Evolutionary conservation across 1,140 invertebrate genomes (phyloP).

Genomic region (Ganaspis sp.): DNA sequence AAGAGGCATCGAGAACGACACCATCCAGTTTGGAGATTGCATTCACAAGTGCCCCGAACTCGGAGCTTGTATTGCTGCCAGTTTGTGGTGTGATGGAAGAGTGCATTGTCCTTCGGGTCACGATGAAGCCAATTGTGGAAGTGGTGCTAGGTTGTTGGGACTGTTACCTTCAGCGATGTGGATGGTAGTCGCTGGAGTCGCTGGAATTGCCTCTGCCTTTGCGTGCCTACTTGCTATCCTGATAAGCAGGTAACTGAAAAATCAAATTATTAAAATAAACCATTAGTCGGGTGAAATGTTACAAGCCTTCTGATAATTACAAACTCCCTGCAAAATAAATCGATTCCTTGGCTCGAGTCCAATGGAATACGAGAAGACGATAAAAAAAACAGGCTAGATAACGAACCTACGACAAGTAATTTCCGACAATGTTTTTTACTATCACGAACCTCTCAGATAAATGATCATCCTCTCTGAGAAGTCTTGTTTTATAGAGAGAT

Average conservation of each 20-base stretch:
- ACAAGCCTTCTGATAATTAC: slow-evolving; percentile 23
- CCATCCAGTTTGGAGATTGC: slow-evolving; percentile 78
- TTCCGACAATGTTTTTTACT: background rate
- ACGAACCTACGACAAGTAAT: background rate
- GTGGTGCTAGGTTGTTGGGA: slow-evolving; percentile 70
- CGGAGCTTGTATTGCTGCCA: slow-evolving; percentile 90
- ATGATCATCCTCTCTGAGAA: too few species aligned
- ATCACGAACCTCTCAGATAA: background rate
- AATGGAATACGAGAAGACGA: background rate
- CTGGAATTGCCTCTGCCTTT: slow-evolving; percentile 74
- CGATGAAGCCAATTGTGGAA: slow-evolving; percentile 86
- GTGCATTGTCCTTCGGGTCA: slow-evolving; percentile 90
- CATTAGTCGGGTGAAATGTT: too few species aligned
- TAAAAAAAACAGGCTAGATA: background rate
- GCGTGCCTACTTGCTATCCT: slow-evolving; percentile 71
- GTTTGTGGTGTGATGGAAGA: slow-evolving; percentile 91
- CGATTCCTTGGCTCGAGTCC: background rate
- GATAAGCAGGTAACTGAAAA: slow-evolving; percentile 66
- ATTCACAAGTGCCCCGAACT: slow-evolving; percentile 89
- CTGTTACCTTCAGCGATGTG: slow-evolving; percentile 75
- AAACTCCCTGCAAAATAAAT: background rate
- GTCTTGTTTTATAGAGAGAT: too few species aligned
- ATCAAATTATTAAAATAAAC: background rate
- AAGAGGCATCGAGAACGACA: slow-evolving; percentile 78
- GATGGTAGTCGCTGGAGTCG: slow-evolving; percentile 71